Conservation (phyloP, 2,888 invertebrate genomes). For the Mesorhabditis sp. region DNA sequence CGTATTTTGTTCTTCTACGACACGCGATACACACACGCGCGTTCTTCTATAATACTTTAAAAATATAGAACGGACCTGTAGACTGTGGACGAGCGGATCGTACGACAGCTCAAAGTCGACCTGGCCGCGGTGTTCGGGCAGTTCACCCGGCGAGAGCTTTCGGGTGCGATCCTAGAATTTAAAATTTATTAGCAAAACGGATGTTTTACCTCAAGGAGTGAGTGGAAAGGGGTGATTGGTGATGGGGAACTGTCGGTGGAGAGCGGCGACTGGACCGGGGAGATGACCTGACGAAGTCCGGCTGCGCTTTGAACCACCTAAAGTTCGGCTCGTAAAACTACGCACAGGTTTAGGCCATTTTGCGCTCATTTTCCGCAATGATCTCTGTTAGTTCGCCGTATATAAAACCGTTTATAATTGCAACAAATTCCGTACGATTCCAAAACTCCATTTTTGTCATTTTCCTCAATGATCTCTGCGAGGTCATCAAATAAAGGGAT, state of each 20-base stretch:
- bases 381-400: no score
- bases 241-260: slow-evolving; percentile 26
- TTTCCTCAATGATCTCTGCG: no score
- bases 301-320: slow-evolving; percentile 32
- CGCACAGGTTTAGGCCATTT: no score
- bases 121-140: slow-evolving; percentile 44
- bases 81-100: slow-evolving; percentile 43
- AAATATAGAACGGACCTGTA: slow-evolving; percentile 32
- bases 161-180: neutral
- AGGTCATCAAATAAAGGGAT: no score
- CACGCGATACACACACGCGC: neutral
- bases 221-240: neutral
- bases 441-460: no score
- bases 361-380: no score
- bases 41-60: neutral
- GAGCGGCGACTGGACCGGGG: slow-evolving; percentile 47
- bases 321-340: neutral
- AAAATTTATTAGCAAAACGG: neutral
- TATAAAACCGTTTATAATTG: no score
- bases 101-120: slow-evolving; percentile 51
- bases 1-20: neutral
- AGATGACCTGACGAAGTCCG: slow-evolving; percentile 44
- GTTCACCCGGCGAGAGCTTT: slow-evolving; percentile 39
- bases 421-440: no score
- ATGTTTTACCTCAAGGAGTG: neutral